A percentile compares a stretch with the other conserved stretches of the same genome.
Evolutionary conservation across 2,113 vertebrate genomes (phyloP).

Genomic region (Dasypus novemcinctus): DNA sequence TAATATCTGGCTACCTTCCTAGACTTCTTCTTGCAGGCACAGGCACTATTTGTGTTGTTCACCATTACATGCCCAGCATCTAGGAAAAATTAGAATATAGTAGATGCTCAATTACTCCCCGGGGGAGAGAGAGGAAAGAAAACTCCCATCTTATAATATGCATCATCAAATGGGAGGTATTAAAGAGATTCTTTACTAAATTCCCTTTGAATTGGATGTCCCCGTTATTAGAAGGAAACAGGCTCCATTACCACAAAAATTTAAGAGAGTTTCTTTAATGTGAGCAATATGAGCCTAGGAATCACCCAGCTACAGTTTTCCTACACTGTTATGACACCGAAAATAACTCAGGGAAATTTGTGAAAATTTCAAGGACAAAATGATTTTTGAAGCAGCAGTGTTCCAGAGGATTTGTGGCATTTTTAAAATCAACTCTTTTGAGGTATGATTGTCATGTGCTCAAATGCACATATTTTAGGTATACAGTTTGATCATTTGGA

Average conservation of each 20-base stretch:
- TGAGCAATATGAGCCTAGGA: not conserved
- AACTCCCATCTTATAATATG: not conserved
- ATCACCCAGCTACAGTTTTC: slow-evolving; percentile 25
- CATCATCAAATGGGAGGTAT: not conserved
- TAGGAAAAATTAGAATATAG: not conserved
- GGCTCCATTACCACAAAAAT: not conserved
- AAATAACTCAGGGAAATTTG: slow-evolving; percentile 21
- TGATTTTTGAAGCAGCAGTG: not conserved
- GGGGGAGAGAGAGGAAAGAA: not conserved
- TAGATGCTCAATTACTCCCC: not conserved
- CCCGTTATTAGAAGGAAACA: slow-evolving; percentile 8
- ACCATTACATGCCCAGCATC: not conserved
- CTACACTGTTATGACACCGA: not conserved
- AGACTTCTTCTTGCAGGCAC: not conserved
- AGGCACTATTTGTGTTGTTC: not conserved
- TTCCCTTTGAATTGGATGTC: slow-evolving; percentile 18
- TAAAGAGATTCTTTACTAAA: slow-evolving; percentile 38
- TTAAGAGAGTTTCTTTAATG: slow-evolving; percentile 37
- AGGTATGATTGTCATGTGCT: not conserved
- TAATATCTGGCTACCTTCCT: not conserved
- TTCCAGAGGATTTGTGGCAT: not conserved
- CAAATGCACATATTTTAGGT: not conserved
- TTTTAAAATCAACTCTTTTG: not conserved
- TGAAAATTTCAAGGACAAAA: not conserved
- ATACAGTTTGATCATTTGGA: not conserved